Conservation (phyloP, 2,888 invertebrate species). For the Branchellion lobata region DNA sequence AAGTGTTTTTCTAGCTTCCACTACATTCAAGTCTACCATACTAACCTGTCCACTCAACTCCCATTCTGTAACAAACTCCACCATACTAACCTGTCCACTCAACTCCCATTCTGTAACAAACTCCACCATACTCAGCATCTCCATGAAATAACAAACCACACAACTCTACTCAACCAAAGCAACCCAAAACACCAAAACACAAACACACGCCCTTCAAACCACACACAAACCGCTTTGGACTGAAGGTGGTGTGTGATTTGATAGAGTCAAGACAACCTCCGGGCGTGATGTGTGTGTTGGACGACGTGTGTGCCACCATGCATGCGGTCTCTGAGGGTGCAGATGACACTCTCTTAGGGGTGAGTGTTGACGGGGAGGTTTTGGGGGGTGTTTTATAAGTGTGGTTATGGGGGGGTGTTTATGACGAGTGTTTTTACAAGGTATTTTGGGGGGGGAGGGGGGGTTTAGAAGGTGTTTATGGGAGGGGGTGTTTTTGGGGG, state of each 20-base stretch:
- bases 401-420: neutral
- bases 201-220: neutral
- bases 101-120: no score
- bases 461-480: neutral
- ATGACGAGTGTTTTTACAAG: neutral
- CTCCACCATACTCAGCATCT: no score
- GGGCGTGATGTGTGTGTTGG: constrained; percentile 70
- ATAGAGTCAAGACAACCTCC: constrained; percentile 69
- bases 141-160: no score
- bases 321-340: constrained; percentile 70
- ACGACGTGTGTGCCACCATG: constrained; percentile 72
- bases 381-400: neutral
- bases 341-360: constrained; percentile 63
- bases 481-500: no score
- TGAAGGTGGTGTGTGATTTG: constrained; percentile 70
- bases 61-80: no score
- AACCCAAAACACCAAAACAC: no score
- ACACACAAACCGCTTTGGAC: neutral
- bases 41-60: no score
- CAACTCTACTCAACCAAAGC: no score
- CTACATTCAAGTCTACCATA: no score
- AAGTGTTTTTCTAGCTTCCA: no score
- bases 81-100: no score
- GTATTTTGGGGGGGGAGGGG: neutral
- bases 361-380: constrained; percentile 48